Conservation (phyloP, 2,797 vertebrate species). For the Vireo griseus region DNA sequence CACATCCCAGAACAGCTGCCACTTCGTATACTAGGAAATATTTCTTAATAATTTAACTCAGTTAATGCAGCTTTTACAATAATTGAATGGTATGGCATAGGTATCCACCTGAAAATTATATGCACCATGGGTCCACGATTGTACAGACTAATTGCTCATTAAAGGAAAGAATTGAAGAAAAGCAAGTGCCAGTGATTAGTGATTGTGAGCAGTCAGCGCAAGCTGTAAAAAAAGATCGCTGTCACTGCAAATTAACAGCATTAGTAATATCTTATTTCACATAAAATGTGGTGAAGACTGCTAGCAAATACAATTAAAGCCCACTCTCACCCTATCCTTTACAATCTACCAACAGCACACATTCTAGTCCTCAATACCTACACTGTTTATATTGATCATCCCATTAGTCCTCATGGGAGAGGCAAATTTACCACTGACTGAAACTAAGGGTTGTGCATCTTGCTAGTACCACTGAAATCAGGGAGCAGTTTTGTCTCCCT, state of each 20-base stretch:
- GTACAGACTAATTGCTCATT: constrained; percentile 3
- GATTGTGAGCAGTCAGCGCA: neutral
- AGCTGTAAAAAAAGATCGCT: neutral
- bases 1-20: neutral
- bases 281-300: neutral
- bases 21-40: neutral
- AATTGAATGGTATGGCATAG: neutral
- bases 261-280: constrained; percentile 21
- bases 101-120: constrained; percentile 14
- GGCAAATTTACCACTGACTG: neutral
- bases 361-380: neutral
- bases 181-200: neutral
- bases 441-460: neutral
- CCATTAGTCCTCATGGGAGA: fast-evolving
- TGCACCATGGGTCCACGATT: neutral
- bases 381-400: fast-evolving
- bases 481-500: neutral
- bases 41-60: neutral
- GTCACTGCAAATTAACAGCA: neutral
- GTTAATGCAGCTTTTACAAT: neutral
- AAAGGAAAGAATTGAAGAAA: constrained; percentile 6
- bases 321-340: neutral
- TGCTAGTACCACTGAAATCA: neutral
- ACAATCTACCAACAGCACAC: neutral
- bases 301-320: neutral